Evolutionary conservation across 2,113 vertebrate genomes (phyloP).

Genomic region (Physeter macrocephalus): DNA sequence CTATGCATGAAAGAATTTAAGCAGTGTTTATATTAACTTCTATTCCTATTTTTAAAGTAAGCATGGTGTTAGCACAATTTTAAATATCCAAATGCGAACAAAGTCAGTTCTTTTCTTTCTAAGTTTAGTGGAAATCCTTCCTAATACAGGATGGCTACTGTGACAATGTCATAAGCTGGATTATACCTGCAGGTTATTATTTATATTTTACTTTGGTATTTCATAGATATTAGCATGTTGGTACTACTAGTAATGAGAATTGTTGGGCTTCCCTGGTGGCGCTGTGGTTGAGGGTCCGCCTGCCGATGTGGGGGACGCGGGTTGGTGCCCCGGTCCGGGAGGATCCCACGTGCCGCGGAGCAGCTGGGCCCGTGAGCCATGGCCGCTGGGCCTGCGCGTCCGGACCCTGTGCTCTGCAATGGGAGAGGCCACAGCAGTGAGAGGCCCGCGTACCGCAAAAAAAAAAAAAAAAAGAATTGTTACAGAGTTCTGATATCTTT

Average conservation of each 20-base stretch:
- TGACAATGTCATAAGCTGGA: background rate
- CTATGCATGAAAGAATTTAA: background rate
- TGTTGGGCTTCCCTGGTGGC: too few species aligned
- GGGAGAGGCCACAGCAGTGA: too few species aligned
- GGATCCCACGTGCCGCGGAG: too few species aligned
- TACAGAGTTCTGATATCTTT: background rate
- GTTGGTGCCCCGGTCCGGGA: too few species aligned
- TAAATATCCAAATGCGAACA: background rate
- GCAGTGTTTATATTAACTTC: background rate
- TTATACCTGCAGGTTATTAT: background rate
- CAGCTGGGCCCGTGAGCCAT: too few species aligned
- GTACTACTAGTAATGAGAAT: background rate
- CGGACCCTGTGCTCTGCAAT: too few species aligned
- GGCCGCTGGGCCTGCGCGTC: too few species aligned
- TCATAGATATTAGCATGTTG: background rate
- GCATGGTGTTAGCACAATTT: background rate
- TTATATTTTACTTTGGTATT: background rate
- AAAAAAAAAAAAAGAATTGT: too few species aligned
- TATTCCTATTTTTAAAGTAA: background rate
- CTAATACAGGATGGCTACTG: background rate
- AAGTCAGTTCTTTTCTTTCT: background rate
- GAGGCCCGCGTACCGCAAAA: too few species aligned
- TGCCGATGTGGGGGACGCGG: too few species aligned
- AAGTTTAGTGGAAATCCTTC: background rate
- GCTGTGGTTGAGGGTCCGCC: too few species aligned